Conservation (phyloP, 2,797 vertebrate genomes). For the Menidia menidia region DNA sequence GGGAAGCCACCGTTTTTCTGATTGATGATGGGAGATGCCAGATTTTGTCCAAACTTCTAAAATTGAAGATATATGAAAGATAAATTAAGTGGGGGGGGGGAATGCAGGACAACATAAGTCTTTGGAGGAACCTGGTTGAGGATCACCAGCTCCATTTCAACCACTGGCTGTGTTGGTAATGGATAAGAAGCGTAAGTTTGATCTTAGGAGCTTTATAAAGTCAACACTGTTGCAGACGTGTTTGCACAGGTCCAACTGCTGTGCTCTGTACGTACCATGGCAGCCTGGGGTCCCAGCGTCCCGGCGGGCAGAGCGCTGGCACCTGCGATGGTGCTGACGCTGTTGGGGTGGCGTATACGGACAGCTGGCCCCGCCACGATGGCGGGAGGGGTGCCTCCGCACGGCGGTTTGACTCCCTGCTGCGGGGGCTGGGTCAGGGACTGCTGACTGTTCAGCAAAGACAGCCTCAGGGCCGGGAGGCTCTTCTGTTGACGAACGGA, state of each 20-base stretch:
- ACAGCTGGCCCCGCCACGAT: conserved; percentile 80
- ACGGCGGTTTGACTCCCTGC: conserved; percentile 81
- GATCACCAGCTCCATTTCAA: too few species aligned
- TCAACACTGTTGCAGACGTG: conserved; percentile 1
- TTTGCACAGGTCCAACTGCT: conserved; percentile 6
- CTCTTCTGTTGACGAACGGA: conserved; percentile 85
- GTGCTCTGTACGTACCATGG: conserved; percentile 81
- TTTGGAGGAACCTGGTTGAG: too few species aligned
- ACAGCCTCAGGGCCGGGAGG: conserved; percentile 89
- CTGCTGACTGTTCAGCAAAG: conserved; percentile 88
- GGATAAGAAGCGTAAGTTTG: not conserved
- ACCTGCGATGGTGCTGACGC: conserved; percentile 77
- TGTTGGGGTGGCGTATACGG: conserved; percentile 86
- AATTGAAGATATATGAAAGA: too few species aligned
- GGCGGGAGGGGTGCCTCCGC: conserved; percentile 67
- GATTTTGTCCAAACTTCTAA: too few species aligned
- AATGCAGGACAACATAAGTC: too few species aligned
- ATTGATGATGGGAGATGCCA: too few species aligned
- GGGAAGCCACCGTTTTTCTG: too few species aligned
- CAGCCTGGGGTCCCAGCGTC: conserved; percentile 81
- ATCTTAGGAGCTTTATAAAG: not conserved
- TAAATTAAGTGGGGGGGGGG: too few species aligned
- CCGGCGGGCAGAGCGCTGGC: conserved; percentile 76
- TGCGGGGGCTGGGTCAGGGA: conserved; percentile 82
- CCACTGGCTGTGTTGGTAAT: not conserved